Evolutionary conservation across 2,797 vertebrate genomes (phyloP).

Genomic region (Pitangus sulphuratus): DNA sequence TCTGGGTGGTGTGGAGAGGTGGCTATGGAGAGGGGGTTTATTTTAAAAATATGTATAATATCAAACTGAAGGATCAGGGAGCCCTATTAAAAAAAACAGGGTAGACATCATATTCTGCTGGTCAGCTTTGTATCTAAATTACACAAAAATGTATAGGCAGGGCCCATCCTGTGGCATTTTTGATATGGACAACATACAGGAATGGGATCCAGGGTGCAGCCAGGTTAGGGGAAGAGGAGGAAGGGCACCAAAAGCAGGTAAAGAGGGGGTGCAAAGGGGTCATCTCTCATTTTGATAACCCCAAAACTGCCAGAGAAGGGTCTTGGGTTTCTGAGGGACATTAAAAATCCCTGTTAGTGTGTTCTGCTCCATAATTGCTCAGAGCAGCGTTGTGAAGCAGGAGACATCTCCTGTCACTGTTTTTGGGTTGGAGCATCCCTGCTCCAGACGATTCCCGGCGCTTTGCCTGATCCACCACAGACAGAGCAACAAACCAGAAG

Average conservation of each 20-base stretch:
- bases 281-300: not conserved
- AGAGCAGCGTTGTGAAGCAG: not conserved
- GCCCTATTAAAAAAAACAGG: not conserved
- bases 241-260: not conserved
- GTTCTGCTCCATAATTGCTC: not conserved
- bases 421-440: not conserved
- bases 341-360: not conserved
- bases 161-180: not conserved
- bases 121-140: not conserved
- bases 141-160: not conserved
- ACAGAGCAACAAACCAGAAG: not conserved
- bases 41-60: not conserved
- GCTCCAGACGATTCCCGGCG: fast-evolving
- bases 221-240: not conserved
- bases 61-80: not conserved
- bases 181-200: fast-evolving
- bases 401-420: not conserved
- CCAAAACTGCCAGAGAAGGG: not conserved
- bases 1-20: not conserved
- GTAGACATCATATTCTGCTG: not conserved
- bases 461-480: not conserved
- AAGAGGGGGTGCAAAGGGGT: not conserved
- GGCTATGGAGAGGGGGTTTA: not conserved
- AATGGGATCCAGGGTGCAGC: fast-evolving
- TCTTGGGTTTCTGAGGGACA: fast-evolving